phyloP scores from a whole-genome alignment of 2,797 vertebrate genomes.

The Sarcoramphus papa region DNA sequence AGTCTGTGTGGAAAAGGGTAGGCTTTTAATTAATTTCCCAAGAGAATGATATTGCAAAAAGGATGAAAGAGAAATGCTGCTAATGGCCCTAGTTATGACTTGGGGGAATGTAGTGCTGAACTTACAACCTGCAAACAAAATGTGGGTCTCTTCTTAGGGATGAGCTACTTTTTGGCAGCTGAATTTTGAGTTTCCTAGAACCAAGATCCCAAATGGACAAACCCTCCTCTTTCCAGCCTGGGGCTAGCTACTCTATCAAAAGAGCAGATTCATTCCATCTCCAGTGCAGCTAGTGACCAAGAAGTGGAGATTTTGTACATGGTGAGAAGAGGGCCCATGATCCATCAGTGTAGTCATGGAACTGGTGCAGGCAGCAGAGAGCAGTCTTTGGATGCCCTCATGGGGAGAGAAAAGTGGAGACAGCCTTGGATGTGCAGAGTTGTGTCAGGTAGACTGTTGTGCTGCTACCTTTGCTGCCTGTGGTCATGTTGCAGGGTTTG shows the following conservation, averaged over 20 bases:
- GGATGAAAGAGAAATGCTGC: background rate
- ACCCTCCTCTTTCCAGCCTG: background rate
- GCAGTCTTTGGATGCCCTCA: background rate
- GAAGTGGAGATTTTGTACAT: background rate
- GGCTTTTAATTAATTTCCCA: slow-evolving; percentile 28
- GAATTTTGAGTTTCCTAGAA: background rate
- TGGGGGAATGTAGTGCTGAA: background rate
- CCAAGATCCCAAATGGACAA: background rate
- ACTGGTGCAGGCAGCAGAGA: background rate
- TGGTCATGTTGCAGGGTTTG: background rate
- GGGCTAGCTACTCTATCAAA: background rate
- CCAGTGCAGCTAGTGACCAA: background rate
- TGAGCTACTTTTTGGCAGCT: background rate
- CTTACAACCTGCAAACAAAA: background rate
- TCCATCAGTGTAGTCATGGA: background rate
- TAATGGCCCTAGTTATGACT: background rate
- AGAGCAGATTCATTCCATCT: background rate
- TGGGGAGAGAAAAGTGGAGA: background rate
- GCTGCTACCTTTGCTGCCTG: background rate
- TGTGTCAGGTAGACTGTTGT: background rate
- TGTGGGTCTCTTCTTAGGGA: background rate
- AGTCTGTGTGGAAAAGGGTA: background rate
- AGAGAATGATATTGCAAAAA: background rate
- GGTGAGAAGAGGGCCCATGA: background rate
- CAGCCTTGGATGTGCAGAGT: background rate